Evolutionary conservation across 1,140 invertebrate species (phyloP), one percentile per base, ranked within the genome.

Genomic region (Aradophagus sp.): DNA sequence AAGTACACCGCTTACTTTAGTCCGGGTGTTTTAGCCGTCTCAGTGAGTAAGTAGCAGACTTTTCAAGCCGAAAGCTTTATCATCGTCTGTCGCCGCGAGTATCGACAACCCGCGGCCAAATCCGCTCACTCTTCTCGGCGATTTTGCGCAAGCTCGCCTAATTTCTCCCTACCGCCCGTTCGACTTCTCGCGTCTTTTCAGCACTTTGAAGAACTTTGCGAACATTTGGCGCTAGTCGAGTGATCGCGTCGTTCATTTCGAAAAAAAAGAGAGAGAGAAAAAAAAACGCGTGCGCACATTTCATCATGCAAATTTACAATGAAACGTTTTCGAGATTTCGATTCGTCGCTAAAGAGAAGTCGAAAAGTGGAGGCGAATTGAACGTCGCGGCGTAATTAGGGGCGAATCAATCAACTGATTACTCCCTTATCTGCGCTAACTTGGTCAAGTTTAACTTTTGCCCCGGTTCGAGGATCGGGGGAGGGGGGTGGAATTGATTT

Each of bases 401-500:
- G 39, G 7, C 26, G 48, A 67, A 73, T 67, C 58, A 63, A 73
- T 73, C 61, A 72, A 65, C 62, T 72, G 42, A 72, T 72, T 66
- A 72, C 53, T 55, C 35, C 12, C 31, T 56, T 66, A 67, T 67
- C 62, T 53, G 38, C 16, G 7, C 45, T 58, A 70, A 65, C 31
- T 66, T 66, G 61, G 61, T 62, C 70, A 58, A 67, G 62, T 67
- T 73, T 67, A 52, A 67, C 69, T 73, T 66, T 44, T 56, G 50
- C 15, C 41, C 58, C 31, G 62, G 61, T 72, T 66, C 61, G 20
- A n/a, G n/a, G n/a, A n/a, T n/a, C n/a, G n/a, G n/a, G n/a, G n/a
- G n/a, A n/a, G n/a, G n/a, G n/a, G n/a, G 47, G 16, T 5, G 42
- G 50, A 73, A 73, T 73, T 73, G 70, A 67, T 73, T 73, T 67